Base-by-base conservation (phyloP, 2,797 vertebrate genomes). In the Cyclura pinguis region DNA sequence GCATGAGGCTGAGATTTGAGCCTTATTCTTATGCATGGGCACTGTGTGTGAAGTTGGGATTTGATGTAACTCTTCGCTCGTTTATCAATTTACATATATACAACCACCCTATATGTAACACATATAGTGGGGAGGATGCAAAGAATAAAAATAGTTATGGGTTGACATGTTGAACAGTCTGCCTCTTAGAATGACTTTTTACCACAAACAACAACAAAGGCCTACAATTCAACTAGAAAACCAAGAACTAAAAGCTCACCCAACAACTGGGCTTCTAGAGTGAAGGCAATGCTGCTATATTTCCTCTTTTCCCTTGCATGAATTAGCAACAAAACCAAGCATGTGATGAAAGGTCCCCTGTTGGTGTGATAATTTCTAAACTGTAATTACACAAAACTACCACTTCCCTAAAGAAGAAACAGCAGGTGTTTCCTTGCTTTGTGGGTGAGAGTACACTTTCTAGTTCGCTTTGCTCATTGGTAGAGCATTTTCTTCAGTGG, bases 351-450 rank as follows among this genome's bases (percentile, higher is more conserved):
- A 94, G 52, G 50, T 12, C 3, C 86, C 27, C 18, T 82, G 38
- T 83, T 81, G 42, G 38, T 80, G 52, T 92, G 90, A 52, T 64
- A 8, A 64, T 88, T 69, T 80, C 92, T 82, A 80, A 86, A 89
- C 78, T 78, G 88, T 72, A 89, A 89, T 57, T 64, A 57, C 32
- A 69, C 52, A 73, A 84, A 67, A 62, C 0, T 72, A 74, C 62
- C 92, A 93, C 93, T 96, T 96, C 96, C 92, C 76, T n/a, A 94
- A 6, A 93, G 83, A 84, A 93, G 78, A 82, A 92, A 90, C 35
- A 93, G 86, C 95, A 95, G 95, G 57, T 96, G 94, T 90, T 95
- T 81, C n/a, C 91, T 88, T 72, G 73, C 14, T 80, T 85, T 77
- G 20, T 78, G 72, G 73, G 73, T 92, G 87, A 88, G 90, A 32